phyloP scores from a whole-genome alignment of 2,797 vertebrate genomes.

The Pempheris klunzingeri region DNA sequence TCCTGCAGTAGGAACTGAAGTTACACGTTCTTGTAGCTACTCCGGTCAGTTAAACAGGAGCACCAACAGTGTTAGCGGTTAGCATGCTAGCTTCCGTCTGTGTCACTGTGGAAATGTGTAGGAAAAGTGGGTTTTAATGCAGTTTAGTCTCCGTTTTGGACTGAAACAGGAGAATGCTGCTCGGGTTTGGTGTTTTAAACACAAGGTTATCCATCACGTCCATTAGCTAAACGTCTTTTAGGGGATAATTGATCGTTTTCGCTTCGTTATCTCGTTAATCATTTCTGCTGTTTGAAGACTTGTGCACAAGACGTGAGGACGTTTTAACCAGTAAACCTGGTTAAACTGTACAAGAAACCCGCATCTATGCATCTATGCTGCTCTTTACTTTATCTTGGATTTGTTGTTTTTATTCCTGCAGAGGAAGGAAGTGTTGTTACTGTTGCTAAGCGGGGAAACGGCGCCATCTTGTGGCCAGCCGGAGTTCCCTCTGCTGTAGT shows the following conservation, averaged over 20 bases:
- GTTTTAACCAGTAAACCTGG: not conserved
- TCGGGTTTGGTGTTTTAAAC: not conserved
- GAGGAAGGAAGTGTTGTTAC: too few relatives aligned
- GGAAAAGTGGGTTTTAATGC: not conserved
- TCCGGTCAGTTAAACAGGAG: not conserved
- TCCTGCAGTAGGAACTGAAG: not conserved
- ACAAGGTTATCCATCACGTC: not conserved
- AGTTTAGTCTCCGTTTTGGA: not conserved
- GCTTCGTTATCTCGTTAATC: too few relatives aligned
- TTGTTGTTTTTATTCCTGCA: not conserved
- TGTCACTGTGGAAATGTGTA: too few relatives aligned
- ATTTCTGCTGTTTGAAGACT: not conserved
- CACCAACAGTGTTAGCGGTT: not conserved
- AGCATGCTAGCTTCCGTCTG: not conserved
- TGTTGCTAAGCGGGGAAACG: not conserved
- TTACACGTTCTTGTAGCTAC: not conserved
- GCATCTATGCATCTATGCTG: not conserved
- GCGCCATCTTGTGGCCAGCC: constrained; percentile 22
- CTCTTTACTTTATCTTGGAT: not conserved
- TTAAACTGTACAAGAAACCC: too few relatives aligned
- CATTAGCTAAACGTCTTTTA: not conserved
- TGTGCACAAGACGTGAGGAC: too few relatives aligned
- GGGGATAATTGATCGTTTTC: too few relatives aligned
- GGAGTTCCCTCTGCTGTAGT: rapidly evolving
- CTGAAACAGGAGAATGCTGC: not conserved